phyloP scores from a whole-genome alignment of 2,797 vertebrate genomes.

The Clarias pachynema region DNA sequence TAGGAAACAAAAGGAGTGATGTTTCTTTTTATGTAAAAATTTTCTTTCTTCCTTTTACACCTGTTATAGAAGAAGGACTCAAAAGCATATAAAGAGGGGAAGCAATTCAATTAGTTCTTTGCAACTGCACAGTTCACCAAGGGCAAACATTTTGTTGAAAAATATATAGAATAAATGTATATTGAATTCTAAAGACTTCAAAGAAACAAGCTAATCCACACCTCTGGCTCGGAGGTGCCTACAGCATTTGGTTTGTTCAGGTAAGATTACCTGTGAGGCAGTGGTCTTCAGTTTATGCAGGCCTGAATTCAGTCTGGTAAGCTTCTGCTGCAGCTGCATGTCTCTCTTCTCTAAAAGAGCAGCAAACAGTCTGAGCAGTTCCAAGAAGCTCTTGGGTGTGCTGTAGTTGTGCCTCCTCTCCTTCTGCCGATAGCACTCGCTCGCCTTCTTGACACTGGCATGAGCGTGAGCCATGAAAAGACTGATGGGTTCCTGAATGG shows the following conservation, averaged over 20 bases:
- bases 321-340: conserved; percentile 70
- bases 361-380: conserved; percentile 83
- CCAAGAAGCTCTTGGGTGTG: conserved; percentile 84
- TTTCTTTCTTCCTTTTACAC: background rate
- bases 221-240: conserved; percentile 24
- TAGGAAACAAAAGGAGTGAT: background rate
- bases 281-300: conserved; percentile 82
- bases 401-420: conserved; percentile 82
- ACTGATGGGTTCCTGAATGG: conserved; percentile 81
- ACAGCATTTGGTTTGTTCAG: conserved; percentile 7
- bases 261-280: conserved; percentile 75
- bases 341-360: conserved; percentile 78
- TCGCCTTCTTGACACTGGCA: conserved; percentile 79
- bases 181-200: background rate
- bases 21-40: background rate
- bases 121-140: background rate
- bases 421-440: conserved; percentile 78
- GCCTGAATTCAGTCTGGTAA: conserved; percentile 75
- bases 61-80: background rate
- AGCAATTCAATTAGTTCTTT: background rate
- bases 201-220: conserved; percentile 24
- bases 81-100: background rate
- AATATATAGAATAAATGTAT: background rate
- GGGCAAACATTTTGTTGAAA: too few species aligned
- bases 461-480: conserved; percentile 86